These are phyloP conservation scores for Pristionchus arcanus DNA, from an alignment of 2,888 invertebrate genomes.

Conservation along the genomic window DNA sequence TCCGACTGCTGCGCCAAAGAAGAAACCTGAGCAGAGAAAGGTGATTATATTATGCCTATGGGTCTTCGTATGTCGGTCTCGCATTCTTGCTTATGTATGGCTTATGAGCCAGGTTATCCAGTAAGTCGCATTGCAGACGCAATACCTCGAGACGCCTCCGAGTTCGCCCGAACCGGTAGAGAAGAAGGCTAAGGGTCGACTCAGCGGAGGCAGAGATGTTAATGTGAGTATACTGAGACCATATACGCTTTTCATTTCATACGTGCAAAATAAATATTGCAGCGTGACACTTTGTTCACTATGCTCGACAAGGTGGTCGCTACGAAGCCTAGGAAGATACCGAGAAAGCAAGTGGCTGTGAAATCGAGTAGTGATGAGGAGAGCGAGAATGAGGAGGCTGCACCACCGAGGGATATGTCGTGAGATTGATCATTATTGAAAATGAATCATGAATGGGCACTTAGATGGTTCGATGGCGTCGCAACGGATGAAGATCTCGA, in stretches of 20 bases:
- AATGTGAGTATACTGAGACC: background rate
- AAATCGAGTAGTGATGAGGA: background rate
- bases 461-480: constrained; percentile 33
- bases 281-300: background rate
- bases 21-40: background rate
- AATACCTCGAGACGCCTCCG: background rate
- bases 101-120: too few species aligned
- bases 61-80: too few species aligned
- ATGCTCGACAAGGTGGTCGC: background rate
- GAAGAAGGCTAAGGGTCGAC: background rate
- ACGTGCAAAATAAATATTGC: background rate
- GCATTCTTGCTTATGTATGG: too few species aligned
- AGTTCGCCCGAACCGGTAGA: background rate
- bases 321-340: background rate
- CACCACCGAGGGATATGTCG: background rate
- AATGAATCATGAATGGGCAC: background rate
- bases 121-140: too few species aligned
- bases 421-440: background rate
- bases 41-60: background rate
- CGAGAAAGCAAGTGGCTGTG: background rate
- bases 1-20: background rate
- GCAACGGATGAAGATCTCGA: background rate
- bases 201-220: background rate
- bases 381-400: background rate
- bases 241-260: background rate